These are phyloP conservation scores for Zaprionus africanus DNA, from an alignment of 1,140 invertebrate genomes.

Conservation along the genomic window DNA sequence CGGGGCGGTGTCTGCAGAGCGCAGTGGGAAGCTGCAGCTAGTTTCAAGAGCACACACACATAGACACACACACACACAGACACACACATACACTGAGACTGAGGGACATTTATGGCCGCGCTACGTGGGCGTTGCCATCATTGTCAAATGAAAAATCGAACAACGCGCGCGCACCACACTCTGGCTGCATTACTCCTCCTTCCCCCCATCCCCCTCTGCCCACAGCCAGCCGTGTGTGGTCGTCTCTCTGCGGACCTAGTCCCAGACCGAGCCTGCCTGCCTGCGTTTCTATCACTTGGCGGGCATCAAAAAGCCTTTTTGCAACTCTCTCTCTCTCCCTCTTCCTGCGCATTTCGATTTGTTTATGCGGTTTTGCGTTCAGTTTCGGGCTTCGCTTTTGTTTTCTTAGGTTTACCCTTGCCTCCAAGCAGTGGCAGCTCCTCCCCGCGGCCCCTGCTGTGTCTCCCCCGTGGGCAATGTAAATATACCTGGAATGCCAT, in stretches of 20 bases:
- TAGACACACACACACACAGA: constrained; percentile 13
- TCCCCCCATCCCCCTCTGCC: neutral
- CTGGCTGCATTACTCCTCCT: neutral
- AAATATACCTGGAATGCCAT: constrained; percentile 76
- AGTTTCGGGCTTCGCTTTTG: constrained; percentile 49
- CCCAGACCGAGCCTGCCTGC: constrained; percentile 1
- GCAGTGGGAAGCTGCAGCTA: constrained; percentile 1
- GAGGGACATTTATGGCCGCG: constrained; percentile 61
- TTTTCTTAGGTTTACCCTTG: constrained; percentile 67
- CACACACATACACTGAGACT: constrained; percentile 28
- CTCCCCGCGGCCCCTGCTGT: neutral
- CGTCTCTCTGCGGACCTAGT: constrained; percentile 5
- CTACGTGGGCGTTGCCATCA: constrained; percentile 64
- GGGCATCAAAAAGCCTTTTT: constrained; percentile 67
- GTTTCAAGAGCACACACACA: constrained; percentile 10
- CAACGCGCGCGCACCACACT: neutral
- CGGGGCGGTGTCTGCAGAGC: neutral
- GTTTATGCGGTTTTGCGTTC: constrained; percentile 65
- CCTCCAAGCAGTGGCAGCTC: constrained; percentile 40
- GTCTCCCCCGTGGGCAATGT: constrained; percentile 14
- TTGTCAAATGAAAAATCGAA: constrained; percentile 81
- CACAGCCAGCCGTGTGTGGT: constrained; percentile 29
- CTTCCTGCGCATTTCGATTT: constrained; percentile 54
- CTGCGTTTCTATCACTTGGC: constrained; percentile 70
- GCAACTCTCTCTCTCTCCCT: neutral